Evolutionary conservation across 2,888 invertebrate species (phyloP), one percentile per base, ranked within the genome.

Genomic region (Ornithoptera alexandrae): DNA sequence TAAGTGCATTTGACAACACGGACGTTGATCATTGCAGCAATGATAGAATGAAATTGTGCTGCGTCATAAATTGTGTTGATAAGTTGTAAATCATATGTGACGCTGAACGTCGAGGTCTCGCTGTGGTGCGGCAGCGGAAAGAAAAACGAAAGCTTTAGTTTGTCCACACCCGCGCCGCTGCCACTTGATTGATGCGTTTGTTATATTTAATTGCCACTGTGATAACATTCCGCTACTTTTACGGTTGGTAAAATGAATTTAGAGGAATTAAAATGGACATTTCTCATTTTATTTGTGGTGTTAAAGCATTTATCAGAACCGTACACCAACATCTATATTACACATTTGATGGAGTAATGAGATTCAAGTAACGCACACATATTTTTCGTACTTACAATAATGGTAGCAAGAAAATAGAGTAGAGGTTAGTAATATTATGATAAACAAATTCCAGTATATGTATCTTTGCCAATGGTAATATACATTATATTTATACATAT

Each of bases 181-280:
- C 80, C 79, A 68, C 75, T 77, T 80, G 82, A 81, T 81, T 81
- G 81, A 81, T 81, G 77, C 79, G 78, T 83, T 82, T 81, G 81
- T 82, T 82, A 78, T 78, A 78, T 73, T 77, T 80, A 77, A 82
- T 81, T 79, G 77, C 77, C 71, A 76, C 74, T 75, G 75, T 78
- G 79, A 80, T 79, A 77, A 77, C 77, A 77, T 79, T 77, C 73
- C 72, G 73, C 72, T 69, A 74, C 78, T 78, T 77, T 53, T 53
- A 30, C 18, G 18, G 18, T 4, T 53, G 18, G 18, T n/a, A 53
- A 53, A 53, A 18, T n/a, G n/a, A 53, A 53, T n/a, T 53, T n/a
- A 53, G 6, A 18, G 53, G 4, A n/a, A 53, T 18, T 53, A 53
- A 53, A 53, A n/a, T 4, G 53, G 6, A 53, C 5, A n/a, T n/a